phyloP scores from a whole-genome alignment of 2,888 invertebrate species.

The Crematogaster levior region DNA sequence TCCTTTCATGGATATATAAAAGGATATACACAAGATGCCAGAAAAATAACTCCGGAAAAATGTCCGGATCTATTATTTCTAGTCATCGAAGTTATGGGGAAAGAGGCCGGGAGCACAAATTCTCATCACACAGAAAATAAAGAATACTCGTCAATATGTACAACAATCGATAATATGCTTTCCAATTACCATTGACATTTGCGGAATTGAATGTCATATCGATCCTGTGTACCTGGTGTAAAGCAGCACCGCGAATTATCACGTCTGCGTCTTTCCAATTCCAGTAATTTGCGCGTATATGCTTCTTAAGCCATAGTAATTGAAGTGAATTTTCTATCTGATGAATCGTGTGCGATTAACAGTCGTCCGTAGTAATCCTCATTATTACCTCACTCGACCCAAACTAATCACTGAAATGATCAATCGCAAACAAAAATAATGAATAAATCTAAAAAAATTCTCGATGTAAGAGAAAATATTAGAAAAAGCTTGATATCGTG shows the following conservation, averaged over 20 bases:
- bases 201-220: constrained; percentile 64
- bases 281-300: neutral
- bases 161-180: constrained; percentile 30
- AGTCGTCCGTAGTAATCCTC: neutral
- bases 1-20: constrained; percentile 9
- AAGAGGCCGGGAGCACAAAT: neutral
- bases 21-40: neutral
- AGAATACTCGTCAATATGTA: constrained; percentile 6
- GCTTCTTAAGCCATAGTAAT: neutral
- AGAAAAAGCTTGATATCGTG: neutral
- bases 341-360: neutral
- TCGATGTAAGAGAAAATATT: neutral
- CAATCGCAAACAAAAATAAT: neutral
- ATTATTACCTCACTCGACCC: neutral
- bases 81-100: neutral
- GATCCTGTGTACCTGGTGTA: constrained; percentile 24
- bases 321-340: neutral
- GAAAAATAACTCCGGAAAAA: constrained; percentile 7
- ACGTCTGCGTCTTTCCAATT: neutral
- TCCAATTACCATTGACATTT: constrained; percentile 68
- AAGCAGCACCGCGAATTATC: constrained; percentile 23
- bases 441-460: neutral
- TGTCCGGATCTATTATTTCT: constrained; percentile 11
- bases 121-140: constrained; percentile 20
- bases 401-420: neutral